Evolutionary conservation across 2,797 vertebrate species (phyloP), one percentile per base, ranked within the genome.

Genomic region (Coregonus sp.): DNA sequence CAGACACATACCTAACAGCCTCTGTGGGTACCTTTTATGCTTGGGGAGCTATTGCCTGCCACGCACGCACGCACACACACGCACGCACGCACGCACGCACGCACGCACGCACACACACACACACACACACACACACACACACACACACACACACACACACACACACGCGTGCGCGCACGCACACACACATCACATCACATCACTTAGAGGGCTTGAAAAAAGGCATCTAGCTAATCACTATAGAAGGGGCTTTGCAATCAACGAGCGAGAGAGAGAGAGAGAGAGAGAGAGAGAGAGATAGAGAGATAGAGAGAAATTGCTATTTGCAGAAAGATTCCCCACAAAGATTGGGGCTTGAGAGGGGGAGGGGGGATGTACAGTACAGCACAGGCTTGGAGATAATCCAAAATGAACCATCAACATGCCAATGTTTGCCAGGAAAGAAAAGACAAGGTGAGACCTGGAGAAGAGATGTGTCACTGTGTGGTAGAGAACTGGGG

Each of bases 261-360:
- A 83, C 66, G 66, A 82, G 75, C 77, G 50, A 78, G 50, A 20
- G 70, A 76, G 81, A 35, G 4, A 74, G 65, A 4, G 31, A 4
- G 66, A 0, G 66, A 6, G 31, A 33, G 78, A 20, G 37, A 40
- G 37, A 40, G 6, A 40, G 6, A 40, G 6, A 40, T 1, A 37
- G 35, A 37, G 5, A 37, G 35, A 37, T 0, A 37, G 1, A 76
- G 81, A 52, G 4, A 75, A 76, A 73, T 70, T 83, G 87, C 85
- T 86, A 84, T 90, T 89, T 90, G 85, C 84, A 86, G 81, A 89
- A 89, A 88, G 87, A 87, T 87, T 82, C 81, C 82, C 83, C 76
- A 72, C 72, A 73, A 78, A 83, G 86, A 86, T 84, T 78, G 82
- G 29, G 71, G 83, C 79, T 15, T 12, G 51, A 72, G 63, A 5